Base-by-base conservation (phyloP, 2,797 vertebrate genomes). In the Sylvilagus floridanus region DNA sequence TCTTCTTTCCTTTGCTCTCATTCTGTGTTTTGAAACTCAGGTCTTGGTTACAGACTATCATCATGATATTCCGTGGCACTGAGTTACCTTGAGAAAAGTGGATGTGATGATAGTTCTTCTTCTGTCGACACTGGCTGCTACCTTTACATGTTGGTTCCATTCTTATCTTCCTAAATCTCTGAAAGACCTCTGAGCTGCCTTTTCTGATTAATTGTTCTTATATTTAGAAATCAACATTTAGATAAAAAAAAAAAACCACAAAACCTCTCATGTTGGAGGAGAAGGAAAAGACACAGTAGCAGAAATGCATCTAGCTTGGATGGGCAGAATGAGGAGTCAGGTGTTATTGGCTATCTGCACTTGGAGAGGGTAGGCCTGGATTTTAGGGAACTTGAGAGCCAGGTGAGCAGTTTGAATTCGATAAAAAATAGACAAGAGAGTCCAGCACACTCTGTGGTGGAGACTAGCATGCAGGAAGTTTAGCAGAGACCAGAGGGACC, bases 361-460 rank as follows among this genome's bases (percentile, higher is more conserved):
- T 73, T 24, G 32, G 28, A 78, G 54, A 47, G 2, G 21, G 5
- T 26, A 3, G 62, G 24, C 13, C 52, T 91, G 1, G 60, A 66
- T 21, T 47, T 19, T 3, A n/a, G 60, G 50, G 26, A 50, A 62
- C 22, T 57, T 10, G 7, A 28, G n/a, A 91, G 14, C 16, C 68
- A 42, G 42, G 4, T 2, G 32, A 35, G 47, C 19, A 0, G 8
- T 47, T 69, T 7, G 42, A 13, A 4, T n/a, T 4, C 14, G 50
- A 76, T 35, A 52, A 50, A 13, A 32, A 73, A 72, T 12, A 84
- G n/a, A 14, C 16, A 21, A n/a, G 0, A 1, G 10, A 13, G 16
- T n/a, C 19, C 14, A 0, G 37, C 3, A 1, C 0, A 0, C 32
- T 19, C 11, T 0, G 32, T 35, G 68, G 7, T 5, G n/a, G 21